These are phyloP conservation scores for Semotilus atromaculatus DNA, from an alignment of 2,797 vertebrate species.

Conservation along the genomic window DNA sequence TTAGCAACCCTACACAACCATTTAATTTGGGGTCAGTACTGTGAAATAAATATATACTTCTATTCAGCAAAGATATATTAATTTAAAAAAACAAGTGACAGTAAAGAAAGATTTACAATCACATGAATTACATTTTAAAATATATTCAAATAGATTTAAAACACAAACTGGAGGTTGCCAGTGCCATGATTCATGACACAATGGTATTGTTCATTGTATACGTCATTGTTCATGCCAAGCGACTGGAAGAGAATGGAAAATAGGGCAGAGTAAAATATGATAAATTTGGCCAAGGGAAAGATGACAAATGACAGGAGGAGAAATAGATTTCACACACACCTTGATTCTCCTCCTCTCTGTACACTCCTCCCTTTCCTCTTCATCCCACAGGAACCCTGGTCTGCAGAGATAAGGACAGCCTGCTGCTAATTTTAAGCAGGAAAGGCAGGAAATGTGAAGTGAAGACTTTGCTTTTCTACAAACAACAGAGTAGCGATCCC, in stretches of 20 bases:
- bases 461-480: slow-evolving; percentile 92
- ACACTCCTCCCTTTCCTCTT: slow-evolving; percentile 59
- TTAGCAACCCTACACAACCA: no score
- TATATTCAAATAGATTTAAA: neutral
- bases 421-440: slow-evolving; percentile 91
- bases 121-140: no score
- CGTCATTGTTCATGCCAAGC: neutral
- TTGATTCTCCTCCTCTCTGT: slow-evolving; percentile 54
- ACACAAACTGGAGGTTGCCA: neutral
- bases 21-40: neutral
- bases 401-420: slow-evolving; percentile 91
- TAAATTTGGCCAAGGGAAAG: slow-evolving; percentile 9
- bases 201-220: neutral
- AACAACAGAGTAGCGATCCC: slow-evolving; percentile 80
- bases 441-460: slow-evolving; percentile 96
- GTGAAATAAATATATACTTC: neutral
- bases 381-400: slow-evolving; percentile 87
- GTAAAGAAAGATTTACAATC: no score
- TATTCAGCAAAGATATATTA: neutral
- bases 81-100: no score
- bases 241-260: slow-evolving; percentile 47
- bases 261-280: slow-evolving; percentile 73
- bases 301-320: slow-evolving; percentile 57
- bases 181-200: slow-evolving; percentile 15
- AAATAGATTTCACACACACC: slow-evolving; percentile 82